A percentile compares a stretch with the other conserved stretches of the same genome.
Evolutionary conservation across 35 echinoderm and acorn worm genomes (phyloP).

Genomic region (Patiria miniata): DNA sequence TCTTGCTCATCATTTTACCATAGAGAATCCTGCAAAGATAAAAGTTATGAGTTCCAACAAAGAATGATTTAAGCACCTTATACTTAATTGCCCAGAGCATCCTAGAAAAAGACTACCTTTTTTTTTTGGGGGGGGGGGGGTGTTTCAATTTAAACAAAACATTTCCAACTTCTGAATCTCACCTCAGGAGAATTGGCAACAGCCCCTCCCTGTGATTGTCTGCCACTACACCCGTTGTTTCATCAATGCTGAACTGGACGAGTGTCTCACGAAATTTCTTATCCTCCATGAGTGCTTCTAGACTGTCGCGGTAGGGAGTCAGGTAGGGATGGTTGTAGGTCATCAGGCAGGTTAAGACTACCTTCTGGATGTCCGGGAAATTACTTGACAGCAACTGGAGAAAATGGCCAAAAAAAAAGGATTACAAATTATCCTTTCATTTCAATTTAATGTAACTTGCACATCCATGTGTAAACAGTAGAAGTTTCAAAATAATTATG

Average conservation of each 20-base stretch:
- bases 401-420: background rate
- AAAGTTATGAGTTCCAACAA: too few relatives aligned
- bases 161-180: background rate
- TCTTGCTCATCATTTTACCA: conserved; percentile 93
- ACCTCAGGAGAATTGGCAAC: conserved; percentile 86
- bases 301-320: conserved; percentile 76
- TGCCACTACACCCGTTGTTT: conserved; percentile 67
- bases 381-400: conserved; percentile 68
- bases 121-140: too few relatives aligned
- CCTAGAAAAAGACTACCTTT: too few relatives aligned
- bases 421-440: background rate
- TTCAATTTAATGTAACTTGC: too few relatives aligned
- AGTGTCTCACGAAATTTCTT: conserved; percentile 79
- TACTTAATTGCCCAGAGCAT: too few relatives aligned
- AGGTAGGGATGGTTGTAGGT: conserved; percentile 91
- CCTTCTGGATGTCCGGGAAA: conserved; percentile 73
- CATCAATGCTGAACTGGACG: conserved; percentile 85
- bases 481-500: too few relatives aligned
- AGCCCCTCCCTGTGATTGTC: conserved; percentile 80
- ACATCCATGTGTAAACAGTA: too few relatives aligned
- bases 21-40: conserved; percentile 84
- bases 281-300: conserved; percentile 75
- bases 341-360: conserved; percentile 73
- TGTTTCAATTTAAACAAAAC: too few relatives aligned
- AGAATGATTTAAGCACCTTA: too few relatives aligned